Percentiles rank a stretch among this genome's conserved stretches.
These are phyloP conservation scores for Chrysogorgia sp. DNA, from an alignment of 92 coral and sea anemone species.

Conservation along the genomic window DNA sequence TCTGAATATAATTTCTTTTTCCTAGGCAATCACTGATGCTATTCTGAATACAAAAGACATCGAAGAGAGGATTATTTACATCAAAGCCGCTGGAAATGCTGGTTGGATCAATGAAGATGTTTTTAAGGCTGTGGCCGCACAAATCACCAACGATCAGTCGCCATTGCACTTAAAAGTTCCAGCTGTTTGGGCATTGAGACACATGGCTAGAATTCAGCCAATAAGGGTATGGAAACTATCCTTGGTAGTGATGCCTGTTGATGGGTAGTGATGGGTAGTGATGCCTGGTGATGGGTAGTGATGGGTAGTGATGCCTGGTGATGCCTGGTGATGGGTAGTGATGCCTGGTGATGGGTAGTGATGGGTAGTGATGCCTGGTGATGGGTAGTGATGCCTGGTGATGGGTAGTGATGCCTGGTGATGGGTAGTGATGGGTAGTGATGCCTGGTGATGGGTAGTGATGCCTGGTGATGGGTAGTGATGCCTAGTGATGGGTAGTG, in stretches of 20 bases:
- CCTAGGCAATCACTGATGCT: conserved; percentile 42
- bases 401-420: too few species aligned
- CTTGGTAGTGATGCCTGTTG: not conserved
- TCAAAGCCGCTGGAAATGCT: conserved; percentile 85
- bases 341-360: too few species aligned
- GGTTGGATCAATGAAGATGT: conserved; percentile 49
- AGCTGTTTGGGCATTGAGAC: conserved; percentile 87
- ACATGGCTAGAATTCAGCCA: conserved; percentile 47
- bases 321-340: too few species aligned
- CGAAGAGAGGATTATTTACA: conserved; percentile 51
- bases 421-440: too few species aligned
- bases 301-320: too few species aligned
- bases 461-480: too few species aligned
- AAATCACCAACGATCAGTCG: not conserved
- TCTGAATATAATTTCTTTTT: not conserved
- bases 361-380: too few species aligned
- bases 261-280: too few species aligned
- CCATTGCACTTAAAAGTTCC: conserved; percentile 65
- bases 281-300: too few species aligned
- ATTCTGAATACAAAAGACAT: conserved; percentile 2
- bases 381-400: too few species aligned
- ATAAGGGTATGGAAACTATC: not conserved
- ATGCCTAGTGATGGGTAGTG: too few species aligned
- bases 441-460: too few species aligned
- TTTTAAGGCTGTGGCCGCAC: conserved; percentile 43